These are phyloP conservation scores for Chromobotia macracanthus DNA, from an alignment of 2,797 vertebrate genomes.

Conservation along the genomic window DNA sequence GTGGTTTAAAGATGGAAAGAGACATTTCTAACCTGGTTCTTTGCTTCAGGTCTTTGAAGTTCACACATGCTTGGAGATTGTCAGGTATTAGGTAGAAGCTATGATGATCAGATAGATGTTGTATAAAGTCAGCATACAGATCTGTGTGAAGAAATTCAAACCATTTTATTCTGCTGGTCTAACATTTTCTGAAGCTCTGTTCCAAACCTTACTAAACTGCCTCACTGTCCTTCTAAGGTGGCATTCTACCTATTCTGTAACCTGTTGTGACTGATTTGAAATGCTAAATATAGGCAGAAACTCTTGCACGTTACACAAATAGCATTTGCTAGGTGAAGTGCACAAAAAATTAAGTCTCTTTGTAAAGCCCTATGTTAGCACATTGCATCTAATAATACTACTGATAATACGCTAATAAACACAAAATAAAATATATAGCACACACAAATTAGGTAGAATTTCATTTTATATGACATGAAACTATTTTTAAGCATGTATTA, in stretches of 20 bases:
- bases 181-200: not conserved
- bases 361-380: not conserved
- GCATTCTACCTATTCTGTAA: not conserved
- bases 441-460: not conserved
- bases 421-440: not conserved
- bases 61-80: not conserved
- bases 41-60: conserved; percentile 22
- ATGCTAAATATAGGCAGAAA: not conserved
- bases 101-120: conserved; percentile 3
- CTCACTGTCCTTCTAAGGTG: too few species aligned
- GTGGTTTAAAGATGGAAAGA: conserved; percentile 48
- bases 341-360: not conserved
- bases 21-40: conserved; percentile 18
- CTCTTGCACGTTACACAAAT: not conserved
- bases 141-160: not conserved
- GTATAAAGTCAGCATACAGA: not conserved
- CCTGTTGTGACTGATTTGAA: not conserved
- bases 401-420: not conserved
- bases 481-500: not conserved
- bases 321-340: not conserved
- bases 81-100: not conserved
- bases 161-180: not conserved
- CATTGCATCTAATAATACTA: too few species aligned
- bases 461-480: too few species aligned
- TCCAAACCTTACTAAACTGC: not conserved